Percentiles rank a stretch among this genome's conserved stretches.
These are phyloP conservation scores for Mastacembelus armatus DNA, from an alignment of 2,797 vertebrate genomes.

Conservation along the genomic window DNA sequence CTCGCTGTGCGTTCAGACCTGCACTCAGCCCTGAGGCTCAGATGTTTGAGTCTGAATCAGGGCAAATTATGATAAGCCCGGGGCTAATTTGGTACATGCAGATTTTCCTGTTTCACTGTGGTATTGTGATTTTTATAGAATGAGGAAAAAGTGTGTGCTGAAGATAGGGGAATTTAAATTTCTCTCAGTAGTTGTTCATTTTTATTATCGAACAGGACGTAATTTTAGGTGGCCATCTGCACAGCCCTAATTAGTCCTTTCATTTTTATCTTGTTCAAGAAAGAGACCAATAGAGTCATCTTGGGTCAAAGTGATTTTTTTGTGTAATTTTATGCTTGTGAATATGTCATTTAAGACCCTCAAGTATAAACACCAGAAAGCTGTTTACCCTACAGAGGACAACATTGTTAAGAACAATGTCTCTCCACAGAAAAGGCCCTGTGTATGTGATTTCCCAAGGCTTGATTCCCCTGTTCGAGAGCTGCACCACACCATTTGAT, in stretches of 20 bases:
- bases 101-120: conserved; percentile 39
- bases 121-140: conserved; percentile 44
- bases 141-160: conserved; percentile 26
- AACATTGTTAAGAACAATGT: conserved; percentile 27
- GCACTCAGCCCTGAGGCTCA: conserved; percentile 44
- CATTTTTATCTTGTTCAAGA: conserved; percentile 49
- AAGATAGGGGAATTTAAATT: conserved; percentile 62
- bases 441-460: conserved; percentile 63
- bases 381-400: conserved; percentile 43
- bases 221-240: conserved; percentile 66
- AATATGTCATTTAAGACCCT: conserved; percentile 15
- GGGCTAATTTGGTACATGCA: conserved; percentile 61
- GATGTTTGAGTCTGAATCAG: conserved; percentile 57
- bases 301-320: conserved; percentile 42
- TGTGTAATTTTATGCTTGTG: conserved; percentile 17
- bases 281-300: conserved; percentile 55
- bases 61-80: conserved; percentile 62
- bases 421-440: conserved; percentile 31
- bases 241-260: conserved; percentile 61
- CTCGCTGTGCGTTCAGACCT: conserved; percentile 39
- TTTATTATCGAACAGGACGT: conserved; percentile 62
- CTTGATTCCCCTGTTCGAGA: conserved; percentile 48
- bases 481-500: conserved; percentile 63
- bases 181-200: conserved; percentile 55
- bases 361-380: conserved; percentile 34